phyloP scores from a whole-genome alignment of 2,888 invertebrate species.

The Bhutanitis thaidina region DNA sequence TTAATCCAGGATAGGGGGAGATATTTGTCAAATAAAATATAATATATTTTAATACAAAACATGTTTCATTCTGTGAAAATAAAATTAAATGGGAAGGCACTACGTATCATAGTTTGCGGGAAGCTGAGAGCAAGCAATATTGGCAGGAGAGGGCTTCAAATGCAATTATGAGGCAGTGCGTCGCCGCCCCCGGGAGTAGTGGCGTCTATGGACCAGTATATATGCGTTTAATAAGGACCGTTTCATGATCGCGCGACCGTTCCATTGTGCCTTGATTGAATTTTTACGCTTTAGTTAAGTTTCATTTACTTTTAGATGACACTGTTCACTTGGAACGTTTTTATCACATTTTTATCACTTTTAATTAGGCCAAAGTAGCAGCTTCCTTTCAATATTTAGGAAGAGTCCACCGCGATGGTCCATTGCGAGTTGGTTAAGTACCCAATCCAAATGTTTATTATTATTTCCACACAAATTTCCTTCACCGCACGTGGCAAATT shows the following conservation, averaged over 20 bases:
- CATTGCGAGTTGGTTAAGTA: no score
- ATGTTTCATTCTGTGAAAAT: no score
- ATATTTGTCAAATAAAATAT: no score
- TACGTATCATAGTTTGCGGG: constrained; percentile 30
- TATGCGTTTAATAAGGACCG: constrained; percentile 16
- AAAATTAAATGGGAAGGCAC: not conserved
- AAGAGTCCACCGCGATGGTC: no score
- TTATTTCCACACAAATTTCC: no score
- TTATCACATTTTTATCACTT: no score
- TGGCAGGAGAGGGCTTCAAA: constrained; percentile 56
- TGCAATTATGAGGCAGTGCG: constrained; percentile 65
- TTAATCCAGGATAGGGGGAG: no score
- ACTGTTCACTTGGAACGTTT: not conserved
- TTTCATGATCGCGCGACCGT: constrained; percentile 10
- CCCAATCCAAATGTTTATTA: no score
- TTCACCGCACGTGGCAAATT: no score
- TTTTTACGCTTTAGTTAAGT: constrained; percentile 9
- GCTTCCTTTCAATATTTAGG: no score
- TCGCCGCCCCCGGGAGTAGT: constrained; percentile 38
- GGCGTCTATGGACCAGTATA: constrained; percentile 10
- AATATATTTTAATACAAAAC: no score
- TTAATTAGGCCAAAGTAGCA: no score
- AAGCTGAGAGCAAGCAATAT: constrained; percentile 51
- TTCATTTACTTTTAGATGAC: constrained; percentile 7
- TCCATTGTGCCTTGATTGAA: constrained; percentile 15